Evolutionary conservation across 2,797 vertebrate species (phyloP).

Genomic region (Melanotaenia maccullochi): DNA sequence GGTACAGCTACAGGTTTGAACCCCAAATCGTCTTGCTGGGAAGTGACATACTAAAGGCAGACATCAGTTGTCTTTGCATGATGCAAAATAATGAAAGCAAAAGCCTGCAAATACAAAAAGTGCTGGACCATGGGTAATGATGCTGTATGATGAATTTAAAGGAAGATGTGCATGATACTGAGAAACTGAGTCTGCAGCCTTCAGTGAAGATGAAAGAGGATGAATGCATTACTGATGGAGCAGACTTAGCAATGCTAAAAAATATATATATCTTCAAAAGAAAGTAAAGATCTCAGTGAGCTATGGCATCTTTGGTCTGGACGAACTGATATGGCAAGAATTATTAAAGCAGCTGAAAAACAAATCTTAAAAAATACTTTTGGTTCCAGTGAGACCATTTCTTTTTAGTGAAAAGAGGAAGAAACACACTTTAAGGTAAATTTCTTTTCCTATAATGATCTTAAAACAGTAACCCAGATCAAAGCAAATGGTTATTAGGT

Average conservation of each 20-base stretch:
- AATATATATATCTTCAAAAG: conserved; percentile 58
- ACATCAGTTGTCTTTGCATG: background rate
- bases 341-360: conserved; percentile 51
- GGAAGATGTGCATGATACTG: conserved; percentile 18
- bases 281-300: conserved; percentile 40
- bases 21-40: too few species aligned
- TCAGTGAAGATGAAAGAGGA: conserved; percentile 61
- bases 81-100: background rate
- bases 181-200: conserved; percentile 27
- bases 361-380: conserved; percentile 32
- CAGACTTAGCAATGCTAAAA: conserved; percentile 1
- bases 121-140: conserved; percentile 21
- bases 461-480: background rate
- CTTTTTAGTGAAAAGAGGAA: background rate
- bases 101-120: background rate
- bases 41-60: background rate
- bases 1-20: background rate
- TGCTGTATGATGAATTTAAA: conserved; percentile 8
- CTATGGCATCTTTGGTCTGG: conserved; percentile 24
- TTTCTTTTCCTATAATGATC: conserved; percentile 7
- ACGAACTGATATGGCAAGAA: conserved; percentile 43
- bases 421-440: background rate
- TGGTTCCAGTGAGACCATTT: background rate
- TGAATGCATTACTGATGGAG: conserved; percentile 43
- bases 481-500: background rate